Evolutionary conservation across 2,888 invertebrate genomes (phyloP), one percentile per base, ranked within the genome.

Genomic region (Protophormia terraenovae): DNA sequence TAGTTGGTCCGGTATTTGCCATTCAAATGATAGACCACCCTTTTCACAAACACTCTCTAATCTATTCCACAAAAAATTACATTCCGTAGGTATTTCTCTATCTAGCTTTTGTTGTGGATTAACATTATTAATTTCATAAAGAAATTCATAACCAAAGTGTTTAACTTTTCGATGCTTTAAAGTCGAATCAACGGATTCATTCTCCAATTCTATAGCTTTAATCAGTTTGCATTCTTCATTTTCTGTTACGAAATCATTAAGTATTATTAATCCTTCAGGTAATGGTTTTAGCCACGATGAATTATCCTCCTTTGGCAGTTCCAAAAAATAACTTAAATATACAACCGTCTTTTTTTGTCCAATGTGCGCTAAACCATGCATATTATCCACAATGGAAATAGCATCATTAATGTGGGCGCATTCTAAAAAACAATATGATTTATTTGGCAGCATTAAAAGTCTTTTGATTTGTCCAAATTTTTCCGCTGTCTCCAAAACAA

Each of bases 131-230:
- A 94, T 95, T 64, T 95, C 96, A 92, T 99, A 99, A 85, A 95
- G 93, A 92, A 99, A 99, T 91, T 98, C 97, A 92, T 95, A 98
- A 0, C 98, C 98, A 93, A 95, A 98, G 93, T 98, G 98, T 90
- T 95, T 96, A 0, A 98, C 98, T 93, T 94, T 94, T 45, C 98
- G 94, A 90, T 98, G 96, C 91, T 97, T 98, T 87, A 98, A 92
- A 41, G 89, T 91, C n/a, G 83, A 83, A 19, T 88, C 86, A 12
- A 88, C 90, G n/a, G 64, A 12, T 3, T 7, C 35, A 6, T 50
- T 22, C 1, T 86, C 78, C 41, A 64, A 66, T 3, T 86, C 73
- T 3, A 84, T 58, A 4, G 80, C 66, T 32, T 91, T 88, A 8
- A 97, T 88, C 2, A 97, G 93, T 6, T 85, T 32, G 1, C 90